These are phyloP conservation scores for Onychomys torridus DNA, from an alignment of 2,797 vertebrate genomes.

Conservation along the genomic window DNA sequence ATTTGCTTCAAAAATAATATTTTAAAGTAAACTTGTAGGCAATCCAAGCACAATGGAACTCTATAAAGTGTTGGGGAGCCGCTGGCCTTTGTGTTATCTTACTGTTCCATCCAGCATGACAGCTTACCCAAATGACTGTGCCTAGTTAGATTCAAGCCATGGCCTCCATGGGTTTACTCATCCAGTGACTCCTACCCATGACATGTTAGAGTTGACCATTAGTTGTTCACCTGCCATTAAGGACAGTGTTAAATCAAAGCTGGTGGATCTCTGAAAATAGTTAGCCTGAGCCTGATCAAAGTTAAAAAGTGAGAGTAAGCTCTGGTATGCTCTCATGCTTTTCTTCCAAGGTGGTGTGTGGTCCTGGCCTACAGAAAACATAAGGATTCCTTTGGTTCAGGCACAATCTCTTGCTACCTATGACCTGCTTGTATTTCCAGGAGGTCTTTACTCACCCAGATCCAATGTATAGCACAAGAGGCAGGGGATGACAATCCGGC, in stretches of 20 bases:
- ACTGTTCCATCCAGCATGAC: not conserved
- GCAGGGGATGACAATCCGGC: not conserved
- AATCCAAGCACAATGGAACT: not conserved
- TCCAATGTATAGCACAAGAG: not conserved
- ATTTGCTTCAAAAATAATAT: not conserved
- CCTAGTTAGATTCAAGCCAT: constrained; percentile 31
- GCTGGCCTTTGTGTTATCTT: not conserved
- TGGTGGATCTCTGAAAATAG: constrained; percentile 16
- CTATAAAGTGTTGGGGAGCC: not conserved
- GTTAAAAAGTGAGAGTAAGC: constrained; percentile 6
- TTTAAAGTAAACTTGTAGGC: not conserved
- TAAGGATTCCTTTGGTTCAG: not conserved
- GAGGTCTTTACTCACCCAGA: constrained; percentile 54
- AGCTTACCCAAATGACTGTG: not conserved
- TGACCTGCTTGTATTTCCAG: not conserved
- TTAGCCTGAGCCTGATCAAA: not conserved
- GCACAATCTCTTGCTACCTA: not conserved
- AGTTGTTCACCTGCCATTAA: not conserved
- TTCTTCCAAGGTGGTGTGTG: not conserved
- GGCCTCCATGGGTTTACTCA: not conserved
- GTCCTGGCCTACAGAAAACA: not conserved
- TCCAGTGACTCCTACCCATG: not conserved
- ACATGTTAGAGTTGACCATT: not conserved
- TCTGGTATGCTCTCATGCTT: not conserved
- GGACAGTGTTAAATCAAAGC: not conserved